Evolutionary conservation across 2,888 invertebrate species (phyloP).

Genomic region (Cephus pulcher): DNA sequence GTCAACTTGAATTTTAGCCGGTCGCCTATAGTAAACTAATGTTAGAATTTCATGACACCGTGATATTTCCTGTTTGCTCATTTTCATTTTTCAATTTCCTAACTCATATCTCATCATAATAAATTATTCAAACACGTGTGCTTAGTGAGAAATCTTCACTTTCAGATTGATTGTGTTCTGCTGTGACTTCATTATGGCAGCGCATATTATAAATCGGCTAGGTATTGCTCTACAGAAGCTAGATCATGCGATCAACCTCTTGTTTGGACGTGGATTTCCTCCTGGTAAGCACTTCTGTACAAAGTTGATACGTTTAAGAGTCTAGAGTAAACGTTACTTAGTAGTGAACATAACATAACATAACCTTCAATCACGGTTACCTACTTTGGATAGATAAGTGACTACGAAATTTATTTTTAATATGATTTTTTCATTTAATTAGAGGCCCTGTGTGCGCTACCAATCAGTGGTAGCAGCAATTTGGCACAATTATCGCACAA

Average conservation of each 20-base stretch:
- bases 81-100: no score
- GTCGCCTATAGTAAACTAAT: no score
- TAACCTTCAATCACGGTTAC: conserved; percentile 10
- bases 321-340: no score
- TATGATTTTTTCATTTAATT: conserved; percentile 35
- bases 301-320: no score
- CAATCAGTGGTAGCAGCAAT: conserved; percentile 34
- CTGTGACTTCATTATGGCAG: conserved; percentile 51
- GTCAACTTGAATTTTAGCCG: no score
- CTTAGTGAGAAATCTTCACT: no score
- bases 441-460: conserved; percentile 56
- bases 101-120: no score
- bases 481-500: conserved; percentile 21
- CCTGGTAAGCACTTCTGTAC: conserved; percentile 63
- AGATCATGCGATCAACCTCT: conserved; percentile 60
- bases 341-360: conserved; percentile 4
- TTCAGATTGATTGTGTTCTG: no score
- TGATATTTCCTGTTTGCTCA: no score
- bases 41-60: no score
- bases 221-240: conserved; percentile 63
- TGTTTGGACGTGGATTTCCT: conserved; percentile 65
- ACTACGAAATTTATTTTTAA: background rate
- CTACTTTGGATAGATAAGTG: no score
- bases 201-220: conserved; percentile 56
- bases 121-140: no score